Conservation (phyloP, 2,797 vertebrate genomes). For the Pachyuromys duprasi region DNA sequence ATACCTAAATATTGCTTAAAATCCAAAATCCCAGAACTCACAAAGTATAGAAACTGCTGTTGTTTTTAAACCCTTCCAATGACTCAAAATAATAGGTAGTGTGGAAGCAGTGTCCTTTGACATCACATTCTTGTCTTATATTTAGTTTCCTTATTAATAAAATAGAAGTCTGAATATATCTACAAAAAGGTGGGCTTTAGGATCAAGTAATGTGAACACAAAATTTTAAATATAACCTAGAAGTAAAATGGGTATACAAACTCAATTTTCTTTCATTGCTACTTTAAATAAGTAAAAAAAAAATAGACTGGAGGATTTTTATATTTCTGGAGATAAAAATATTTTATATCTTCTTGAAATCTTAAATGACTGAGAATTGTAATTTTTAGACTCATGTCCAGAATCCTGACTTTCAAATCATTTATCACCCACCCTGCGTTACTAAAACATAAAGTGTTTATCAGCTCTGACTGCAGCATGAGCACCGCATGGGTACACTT, state of each 20-base stretch:
- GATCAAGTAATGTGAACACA: neutral
- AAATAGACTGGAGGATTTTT: neutral
- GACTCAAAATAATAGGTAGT: neutral
- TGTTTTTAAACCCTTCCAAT: neutral
- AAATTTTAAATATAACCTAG: neutral
- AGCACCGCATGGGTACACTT: neutral
- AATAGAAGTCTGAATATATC: neutral
- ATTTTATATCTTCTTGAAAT: conserved; percentile 47
- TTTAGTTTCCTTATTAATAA: conserved; percentile 29
- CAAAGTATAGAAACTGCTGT: neutral
- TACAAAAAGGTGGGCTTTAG: neutral
- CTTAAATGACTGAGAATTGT: conserved; percentile 37
- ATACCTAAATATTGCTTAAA: neutral
- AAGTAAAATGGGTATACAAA: neutral
- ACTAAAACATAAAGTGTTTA: conserved; percentile 43
- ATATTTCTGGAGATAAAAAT: neutral
- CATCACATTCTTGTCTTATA: neutral
- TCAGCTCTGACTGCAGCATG: conserved; percentile 27
- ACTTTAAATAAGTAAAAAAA: conserved; percentile 7
- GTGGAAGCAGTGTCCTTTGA: neutral
- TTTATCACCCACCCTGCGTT: conserved; percentile 11
- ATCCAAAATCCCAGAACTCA: neutral
- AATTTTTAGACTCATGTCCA: conserved; percentile 24
- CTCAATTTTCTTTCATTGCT: conserved; percentile 17
- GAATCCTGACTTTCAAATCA: neutral